Conservation (phyloP, 2,113 vertebrate species). For the Columbina picui region DNA sequence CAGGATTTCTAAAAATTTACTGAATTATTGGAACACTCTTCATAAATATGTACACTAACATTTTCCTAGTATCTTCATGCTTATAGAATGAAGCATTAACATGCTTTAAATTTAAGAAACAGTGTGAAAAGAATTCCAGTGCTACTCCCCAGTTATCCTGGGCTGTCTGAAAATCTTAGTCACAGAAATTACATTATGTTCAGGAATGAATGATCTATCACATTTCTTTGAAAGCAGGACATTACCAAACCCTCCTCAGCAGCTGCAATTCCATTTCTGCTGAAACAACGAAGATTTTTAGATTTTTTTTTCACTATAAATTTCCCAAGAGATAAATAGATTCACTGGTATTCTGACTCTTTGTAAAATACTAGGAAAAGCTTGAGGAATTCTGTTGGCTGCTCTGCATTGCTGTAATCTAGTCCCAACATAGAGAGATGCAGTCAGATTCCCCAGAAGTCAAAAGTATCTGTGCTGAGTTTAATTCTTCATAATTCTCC, state of each 20-base stretch:
- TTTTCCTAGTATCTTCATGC: background rate
- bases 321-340: background rate
- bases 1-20: background rate
- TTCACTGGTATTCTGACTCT: background rate
- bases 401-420: background rate
- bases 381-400: background rate
- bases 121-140: background rate
- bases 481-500: background rate
- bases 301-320: background rate
- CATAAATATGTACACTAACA: background rate
- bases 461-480: background rate
- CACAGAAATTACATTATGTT: background rate
- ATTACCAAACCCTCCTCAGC: background rate
- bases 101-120: background rate
- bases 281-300: background rate
- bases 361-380: background rate
- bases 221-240: background rate
- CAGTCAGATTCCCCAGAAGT: background rate
- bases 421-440: background rate
- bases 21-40: background rate
- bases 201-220: background rate
- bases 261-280: constrained; percentile 25
- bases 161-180: background rate
- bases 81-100: background rate
- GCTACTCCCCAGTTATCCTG: background rate